A percentile compares a stretch with the other conserved stretches of the same genome.
These are phyloP conservation scores for Myotis yumanensis DNA, from an alignment of 2,113 vertebrate species.

Conservation along the genomic window DNA sequence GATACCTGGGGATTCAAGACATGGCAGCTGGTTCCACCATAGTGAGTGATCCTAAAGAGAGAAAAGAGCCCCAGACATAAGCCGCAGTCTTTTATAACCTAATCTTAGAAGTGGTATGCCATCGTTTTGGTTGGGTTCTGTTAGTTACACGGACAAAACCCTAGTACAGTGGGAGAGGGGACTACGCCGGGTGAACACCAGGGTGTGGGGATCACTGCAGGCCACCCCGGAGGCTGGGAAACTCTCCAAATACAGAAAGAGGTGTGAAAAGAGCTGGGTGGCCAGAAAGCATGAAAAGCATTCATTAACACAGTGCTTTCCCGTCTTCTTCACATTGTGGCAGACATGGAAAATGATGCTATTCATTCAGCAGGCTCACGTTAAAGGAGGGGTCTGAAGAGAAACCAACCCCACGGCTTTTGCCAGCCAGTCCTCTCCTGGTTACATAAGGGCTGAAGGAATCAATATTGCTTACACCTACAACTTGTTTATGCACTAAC, in stretches of 20 bases:
- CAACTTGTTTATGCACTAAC: not conserved
- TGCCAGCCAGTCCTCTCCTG: not conserved
- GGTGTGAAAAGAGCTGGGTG: not conserved
- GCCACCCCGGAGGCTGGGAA: not conserved
- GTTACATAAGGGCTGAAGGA: not conserved
- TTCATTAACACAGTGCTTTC: not conserved
- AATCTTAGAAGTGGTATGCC: not conserved
- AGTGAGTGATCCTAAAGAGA: not conserved
- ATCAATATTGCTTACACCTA: not conserved
- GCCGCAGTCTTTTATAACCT: not conserved
- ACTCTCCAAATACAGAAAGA: not conserved
- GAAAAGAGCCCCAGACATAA: not conserved
- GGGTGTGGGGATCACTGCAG: not conserved
- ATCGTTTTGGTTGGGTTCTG: not conserved
- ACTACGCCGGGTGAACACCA: not conserved
- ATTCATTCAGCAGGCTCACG: not conserved
- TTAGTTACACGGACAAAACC: not conserved
- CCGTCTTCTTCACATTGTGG: not conserved
- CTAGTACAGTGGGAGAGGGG: not conserved
- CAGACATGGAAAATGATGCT: not conserved
- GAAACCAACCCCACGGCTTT: not conserved
- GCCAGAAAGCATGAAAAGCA: conserved; percentile 1
- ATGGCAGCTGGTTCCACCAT: not conserved
- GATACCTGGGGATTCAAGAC: not conserved
- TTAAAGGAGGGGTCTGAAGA: not conserved